Base-by-base conservation (phyloP, 2,888 invertebrate genomes). In the Dynastes tityus region DNA sequence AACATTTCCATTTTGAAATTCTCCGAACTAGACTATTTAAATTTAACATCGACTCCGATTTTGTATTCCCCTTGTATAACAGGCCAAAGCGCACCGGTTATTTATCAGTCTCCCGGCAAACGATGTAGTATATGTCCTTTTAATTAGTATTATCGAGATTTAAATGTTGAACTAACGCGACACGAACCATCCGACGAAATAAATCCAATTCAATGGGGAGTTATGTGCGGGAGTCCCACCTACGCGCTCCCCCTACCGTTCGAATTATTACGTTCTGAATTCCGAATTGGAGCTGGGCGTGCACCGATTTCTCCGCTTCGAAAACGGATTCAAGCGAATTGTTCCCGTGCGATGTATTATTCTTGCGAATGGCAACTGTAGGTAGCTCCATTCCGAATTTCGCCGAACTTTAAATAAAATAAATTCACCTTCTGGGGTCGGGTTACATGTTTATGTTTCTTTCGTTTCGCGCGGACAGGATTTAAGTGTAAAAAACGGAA, bases 291-390 rank as follows among this genome's bases (percentile, higher is more conserved):
- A 22, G 22, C 49, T 45, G 67, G 11, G 37, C 16, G 58, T 58
- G 37, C n/a, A 58, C 8, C 73, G 73, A 58, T 73, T 73, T 40
- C 73, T 58, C 45, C 27, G 45, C 32, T 61, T 61, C 73, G 37
- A 58, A 80, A 80, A 78, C 76, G 73, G 78, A 76, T 79, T 75
- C 79, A 68, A 71, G 79, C 77, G 73, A 79, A 80, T 79, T 79
- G 79, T 77, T 79, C 80, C 80, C 80, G 49, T 53, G 80, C 76
- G 80, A 80, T 79, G 76, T 78, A 80, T 79, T 79, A 80, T 79
- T 80, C 80, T 80, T 79, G 77, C 45, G 80, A 29, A 51, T 29
- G 29, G 68, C 16, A 16, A 16, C 16, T 37, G 32, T 37, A 37
- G 32, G 2, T 16, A 53, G 53, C n/a, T 8, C 9, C 49, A 11